These are phyloP conservation scores for Solen grandis DNA, from an alignment of 1,140 invertebrate species.

Conservation along the genomic window DNA sequence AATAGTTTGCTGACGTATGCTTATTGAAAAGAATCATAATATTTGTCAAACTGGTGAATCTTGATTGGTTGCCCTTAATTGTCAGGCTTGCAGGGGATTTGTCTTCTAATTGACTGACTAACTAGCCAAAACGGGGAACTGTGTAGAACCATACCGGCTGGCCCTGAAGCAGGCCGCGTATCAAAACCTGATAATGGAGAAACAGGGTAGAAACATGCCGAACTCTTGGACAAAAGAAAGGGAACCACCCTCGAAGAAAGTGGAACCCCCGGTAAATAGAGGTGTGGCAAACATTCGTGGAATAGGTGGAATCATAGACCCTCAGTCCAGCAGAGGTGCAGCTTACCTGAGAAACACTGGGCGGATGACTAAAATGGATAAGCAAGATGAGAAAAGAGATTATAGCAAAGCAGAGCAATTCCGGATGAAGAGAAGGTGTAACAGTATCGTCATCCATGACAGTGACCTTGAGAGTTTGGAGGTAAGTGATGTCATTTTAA, in stretches of 20 bases:
- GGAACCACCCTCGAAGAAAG: slow-evolving; percentile 5
- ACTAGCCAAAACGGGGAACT: slow-evolving; percentile 68
- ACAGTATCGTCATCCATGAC: slow-evolving; percentile 61
- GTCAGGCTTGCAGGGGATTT: too few relatives aligned
- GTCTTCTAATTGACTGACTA: too few relatives aligned
- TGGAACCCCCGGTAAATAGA: slow-evolving; percentile 27
- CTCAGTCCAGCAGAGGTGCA: slow-evolving; percentile 48
- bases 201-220: slow-evolving; percentile 13
- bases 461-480: slow-evolving; percentile 61
- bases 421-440: slow-evolving; percentile 60
- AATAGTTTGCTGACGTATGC: too few relatives aligned
- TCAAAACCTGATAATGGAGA: slow-evolving; percentile 56
- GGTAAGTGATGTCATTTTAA: slow-evolving; percentile 45
- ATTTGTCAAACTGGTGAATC: too few relatives aligned
- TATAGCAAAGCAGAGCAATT: slow-evolving; percentile 61
- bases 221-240: neutral
- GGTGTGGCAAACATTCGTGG: slow-evolving; percentile 44
- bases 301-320: slow-evolving; percentile 18
- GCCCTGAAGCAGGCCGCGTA: slow-evolving; percentile 60
- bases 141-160: slow-evolving; percentile 64
- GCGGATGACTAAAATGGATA: slow-evolving; percentile 1
- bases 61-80: too few relatives aligned
- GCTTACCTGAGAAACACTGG: slow-evolving; percentile 42
- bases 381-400: slow-evolving; percentile 60
- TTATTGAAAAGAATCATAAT: too few relatives aligned